Conservation (phyloP, 2,797 vertebrate species). For the Megalops cyprinoides region DNA sequence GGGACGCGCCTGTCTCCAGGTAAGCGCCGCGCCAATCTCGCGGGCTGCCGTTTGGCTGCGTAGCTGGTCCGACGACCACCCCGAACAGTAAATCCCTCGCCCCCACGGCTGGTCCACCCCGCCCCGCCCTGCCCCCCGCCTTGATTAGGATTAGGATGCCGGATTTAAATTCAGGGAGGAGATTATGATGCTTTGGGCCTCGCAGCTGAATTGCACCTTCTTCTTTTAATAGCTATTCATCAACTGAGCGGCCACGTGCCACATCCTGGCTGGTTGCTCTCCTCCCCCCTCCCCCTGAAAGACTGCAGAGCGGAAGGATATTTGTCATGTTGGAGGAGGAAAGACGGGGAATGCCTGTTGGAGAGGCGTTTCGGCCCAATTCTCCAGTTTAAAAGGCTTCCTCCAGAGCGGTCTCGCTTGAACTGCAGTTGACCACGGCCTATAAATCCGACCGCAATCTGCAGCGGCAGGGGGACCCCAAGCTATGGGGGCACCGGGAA, state of each 20-base stretch:
- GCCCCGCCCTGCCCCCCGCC: background rate
- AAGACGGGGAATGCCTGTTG: background rate
- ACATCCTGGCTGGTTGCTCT: conserved; percentile 16
- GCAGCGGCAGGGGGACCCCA: background rate
- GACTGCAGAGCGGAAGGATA: background rate
- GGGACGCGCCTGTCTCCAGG: background rate
- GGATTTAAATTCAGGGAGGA: conserved; percentile 11
- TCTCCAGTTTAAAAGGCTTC: background rate
- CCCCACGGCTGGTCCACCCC: background rate
- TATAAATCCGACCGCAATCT: background rate
- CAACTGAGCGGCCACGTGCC: background rate
- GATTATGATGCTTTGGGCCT: background rate
- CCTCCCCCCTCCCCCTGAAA: background rate
- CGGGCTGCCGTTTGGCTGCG: conserved; percentile 8
- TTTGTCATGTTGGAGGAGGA: background rate
- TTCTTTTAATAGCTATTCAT: conserved; percentile 16
- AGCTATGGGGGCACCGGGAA: background rate
- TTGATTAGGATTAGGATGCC: conserved; percentile 2
- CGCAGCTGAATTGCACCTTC: background rate
- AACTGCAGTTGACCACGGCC: background rate
- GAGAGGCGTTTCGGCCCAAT: background rate
- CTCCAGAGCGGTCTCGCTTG: background rate
- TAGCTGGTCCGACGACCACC: background rate
- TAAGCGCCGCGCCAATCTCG: background rate
- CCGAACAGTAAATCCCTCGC: background rate